phyloP scores from a whole-genome alignment of 2,797 vertebrate species.

The Oreortyx pictus region DNA sequence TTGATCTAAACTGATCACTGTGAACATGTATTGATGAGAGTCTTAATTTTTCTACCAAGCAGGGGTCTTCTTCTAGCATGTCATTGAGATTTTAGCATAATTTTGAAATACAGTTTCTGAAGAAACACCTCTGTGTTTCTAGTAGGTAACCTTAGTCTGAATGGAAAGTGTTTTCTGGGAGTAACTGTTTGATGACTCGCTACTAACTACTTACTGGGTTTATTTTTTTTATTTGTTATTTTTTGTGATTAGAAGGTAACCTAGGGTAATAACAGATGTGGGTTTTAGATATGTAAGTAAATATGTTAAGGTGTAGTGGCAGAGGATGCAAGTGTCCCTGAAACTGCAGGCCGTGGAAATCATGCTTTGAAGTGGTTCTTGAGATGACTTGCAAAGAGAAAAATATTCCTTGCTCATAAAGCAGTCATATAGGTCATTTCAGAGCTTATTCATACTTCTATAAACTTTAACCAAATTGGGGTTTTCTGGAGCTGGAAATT shows the following conservation, averaged over 20 bases:
- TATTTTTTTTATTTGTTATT: too few species aligned
- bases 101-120: neutral
- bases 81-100: neutral
- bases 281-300: neutral
- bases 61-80: neutral
- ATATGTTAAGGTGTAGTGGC: neutral
- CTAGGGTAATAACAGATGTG: neutral
- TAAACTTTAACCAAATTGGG: neutral
- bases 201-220: neutral
- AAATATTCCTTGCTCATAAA: neutral
- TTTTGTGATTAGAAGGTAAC: neutral
- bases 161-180: neutral
- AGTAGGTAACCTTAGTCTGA: neutral
- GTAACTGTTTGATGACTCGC: neutral
- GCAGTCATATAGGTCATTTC: too few species aligned
- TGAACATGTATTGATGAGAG: neutral
- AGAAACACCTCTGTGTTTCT: neutral
- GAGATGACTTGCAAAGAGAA: neutral
- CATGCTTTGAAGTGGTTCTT: neutral
- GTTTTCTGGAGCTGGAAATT: neutral
- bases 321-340: neutral
- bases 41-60: neutral
- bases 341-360: neutral
- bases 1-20: neutral
- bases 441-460: neutral